Conservation (phyloP, 2,888 invertebrate species). For the Meteorus cinctellus region DNA sequence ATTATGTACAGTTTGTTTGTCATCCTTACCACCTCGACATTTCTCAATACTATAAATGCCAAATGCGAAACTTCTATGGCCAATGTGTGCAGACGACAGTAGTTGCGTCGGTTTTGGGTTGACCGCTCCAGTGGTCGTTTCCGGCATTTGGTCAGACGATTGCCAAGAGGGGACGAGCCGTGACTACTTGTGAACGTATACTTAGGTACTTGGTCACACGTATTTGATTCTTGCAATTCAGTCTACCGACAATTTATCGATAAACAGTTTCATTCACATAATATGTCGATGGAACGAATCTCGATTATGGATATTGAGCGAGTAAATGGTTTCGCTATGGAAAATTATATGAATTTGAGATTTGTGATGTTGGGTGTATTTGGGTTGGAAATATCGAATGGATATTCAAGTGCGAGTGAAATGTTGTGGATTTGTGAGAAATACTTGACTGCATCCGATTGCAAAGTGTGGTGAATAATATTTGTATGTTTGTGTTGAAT, state of each 20-base stretch:
- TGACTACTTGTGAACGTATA: constrained; percentile 42
- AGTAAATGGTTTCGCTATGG: too few species aligned
- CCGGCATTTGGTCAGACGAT: constrained; percentile 44
- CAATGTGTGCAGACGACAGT: constrained; percentile 31
- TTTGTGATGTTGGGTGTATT: too few species aligned
- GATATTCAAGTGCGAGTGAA: too few species aligned
- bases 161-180: constrained; percentile 31
- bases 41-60: neutral
- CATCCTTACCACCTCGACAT: neutral
- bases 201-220: constrained; percentile 44
- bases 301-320: too few species aligned
- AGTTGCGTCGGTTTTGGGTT: constrained; percentile 39
- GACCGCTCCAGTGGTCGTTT: constrained; percentile 42
- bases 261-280: neutral
- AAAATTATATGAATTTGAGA: too few species aligned
- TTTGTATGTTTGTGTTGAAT: too few species aligned
- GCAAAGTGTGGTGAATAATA: too few species aligned
- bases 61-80: constrained; percentile 19
- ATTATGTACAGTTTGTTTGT: neutral
- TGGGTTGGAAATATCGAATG: too few species aligned
- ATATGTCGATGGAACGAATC: too few species aligned
- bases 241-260: constrained; percentile 24
- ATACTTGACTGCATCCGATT: too few species aligned
- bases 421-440: too few species aligned
- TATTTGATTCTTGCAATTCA: constrained; percentile 17